These are phyloP conservation scores for Fragum fragum DNA, from an alignment of 2,888 invertebrate species.

Conservation along the genomic window DNA sequence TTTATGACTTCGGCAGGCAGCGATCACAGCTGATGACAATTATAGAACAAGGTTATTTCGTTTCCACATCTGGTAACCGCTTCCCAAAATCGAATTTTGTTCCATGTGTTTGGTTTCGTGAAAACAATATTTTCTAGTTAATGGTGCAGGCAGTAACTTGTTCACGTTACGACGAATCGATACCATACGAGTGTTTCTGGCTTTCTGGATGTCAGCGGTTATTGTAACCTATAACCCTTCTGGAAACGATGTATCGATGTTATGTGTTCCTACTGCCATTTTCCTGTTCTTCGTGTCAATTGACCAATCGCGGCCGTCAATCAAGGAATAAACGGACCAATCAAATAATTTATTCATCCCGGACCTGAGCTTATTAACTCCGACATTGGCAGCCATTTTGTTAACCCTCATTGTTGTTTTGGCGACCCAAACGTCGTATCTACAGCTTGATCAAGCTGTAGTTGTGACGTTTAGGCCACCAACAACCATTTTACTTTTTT, in stretches of 20 bases:
- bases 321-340: too few species aligned
- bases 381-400: too few species aligned
- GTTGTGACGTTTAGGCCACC: too few species aligned
- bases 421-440: too few species aligned
- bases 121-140: constrained; percentile 18
- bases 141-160: constrained; percentile 14
- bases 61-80: constrained; percentile 31
- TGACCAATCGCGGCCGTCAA: too few species aligned
- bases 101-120: constrained; percentile 30
- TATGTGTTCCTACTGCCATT: too few species aligned
- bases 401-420: too few species aligned
- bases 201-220: neutral
- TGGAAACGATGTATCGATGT: neutral
- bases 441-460: too few species aligned
- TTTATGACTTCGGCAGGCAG: constrained; percentile 23
- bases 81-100: constrained; percentile 25
- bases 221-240: constrained; percentile 6
- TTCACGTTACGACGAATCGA: constrained; percentile 14
- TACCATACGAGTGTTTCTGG: neutral
- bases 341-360: too few species aligned
- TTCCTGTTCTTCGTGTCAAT: too few species aligned
- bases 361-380: too few species aligned
- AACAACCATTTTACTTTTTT: too few species aligned
- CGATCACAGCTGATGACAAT: constrained; percentile 30
- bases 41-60: constrained; percentile 28